Evolutionary conservation across 2,888 invertebrate species (phyloP).

Genomic region (Augiades crinisus): DNA sequence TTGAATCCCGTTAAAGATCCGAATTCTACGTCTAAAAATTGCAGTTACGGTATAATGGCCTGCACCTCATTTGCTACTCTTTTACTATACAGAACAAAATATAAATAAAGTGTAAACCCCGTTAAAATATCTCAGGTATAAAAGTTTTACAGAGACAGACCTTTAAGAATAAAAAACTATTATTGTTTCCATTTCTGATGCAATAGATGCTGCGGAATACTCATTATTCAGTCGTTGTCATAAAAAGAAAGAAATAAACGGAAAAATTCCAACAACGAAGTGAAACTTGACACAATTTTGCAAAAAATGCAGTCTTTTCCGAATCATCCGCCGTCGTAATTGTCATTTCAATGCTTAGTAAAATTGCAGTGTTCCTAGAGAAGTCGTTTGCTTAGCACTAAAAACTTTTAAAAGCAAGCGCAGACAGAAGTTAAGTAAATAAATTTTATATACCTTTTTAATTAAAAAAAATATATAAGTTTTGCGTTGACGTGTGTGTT

Average conservation of each 20-base stretch:
- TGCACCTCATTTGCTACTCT: too few relatives aligned
- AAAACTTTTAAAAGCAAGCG: conserved; percentile 24
- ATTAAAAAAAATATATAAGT: too few relatives aligned
- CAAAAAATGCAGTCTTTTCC: conserved; percentile 24
- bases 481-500: too few relatives aligned
- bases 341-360: conserved; percentile 25
- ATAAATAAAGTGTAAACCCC: background rate
- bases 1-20: too few relatives aligned
- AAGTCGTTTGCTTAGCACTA: conserved; percentile 19
- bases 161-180: conserved; percentile 5
- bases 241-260: conserved; percentile 19
- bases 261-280: conserved; percentile 22
- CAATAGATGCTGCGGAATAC: conserved; percentile 20
- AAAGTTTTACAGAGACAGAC: background rate
- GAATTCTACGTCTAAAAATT: too few relatives aligned
- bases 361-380: conserved; percentile 23
- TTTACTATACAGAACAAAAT: background rate
- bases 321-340: conserved; percentile 21
- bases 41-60: too few relatives aligned
- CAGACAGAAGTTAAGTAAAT: too few relatives aligned
- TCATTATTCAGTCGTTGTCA: conserved; percentile 22
- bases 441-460: too few relatives aligned
- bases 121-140: background rate
- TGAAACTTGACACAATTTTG: conserved; percentile 26
- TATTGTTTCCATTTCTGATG: conserved; percentile 15